phyloP scores from a whole-genome alignment of 2,797 vertebrate genomes.

The Ammospiza maritima region DNA sequence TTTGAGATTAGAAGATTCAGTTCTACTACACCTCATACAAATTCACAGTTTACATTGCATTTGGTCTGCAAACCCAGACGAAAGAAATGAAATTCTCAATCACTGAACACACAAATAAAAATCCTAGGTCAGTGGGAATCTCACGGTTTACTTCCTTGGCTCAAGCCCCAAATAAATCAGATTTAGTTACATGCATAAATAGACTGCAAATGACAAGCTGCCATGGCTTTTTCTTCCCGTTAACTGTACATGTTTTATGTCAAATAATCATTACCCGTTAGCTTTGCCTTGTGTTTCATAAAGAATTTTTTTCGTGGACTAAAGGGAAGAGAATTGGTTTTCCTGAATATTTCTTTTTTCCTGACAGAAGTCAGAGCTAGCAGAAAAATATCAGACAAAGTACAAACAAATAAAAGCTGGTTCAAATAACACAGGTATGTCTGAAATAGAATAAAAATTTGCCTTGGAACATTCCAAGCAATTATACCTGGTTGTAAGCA shows the following conservation, averaged over 20 bases:
- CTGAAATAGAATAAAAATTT: not conserved
- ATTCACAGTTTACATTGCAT: not conserved
- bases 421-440: conserved; percentile 45
- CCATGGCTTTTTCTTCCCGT: conserved; percentile 20
- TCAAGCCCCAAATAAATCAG: conserved; percentile 61
- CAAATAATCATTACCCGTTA: conserved; percentile 21
- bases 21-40: not conserved
- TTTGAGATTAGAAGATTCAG: not conserved
- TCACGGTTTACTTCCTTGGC: conserved; percentile 53
- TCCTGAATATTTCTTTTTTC: not conserved
- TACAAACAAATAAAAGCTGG: conserved; percentile 30
- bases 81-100: not conserved
- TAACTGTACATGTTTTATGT: conserved; percentile 13
- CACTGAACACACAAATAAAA: not conserved
- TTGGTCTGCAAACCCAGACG: not conserved
- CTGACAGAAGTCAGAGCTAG: not conserved
- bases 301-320: not conserved
- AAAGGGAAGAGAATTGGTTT: not conserved
- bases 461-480: conserved; percentile 14
- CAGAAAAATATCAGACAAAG: conserved; percentile 35
- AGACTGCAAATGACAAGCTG: conserved; percentile 64
- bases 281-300: not conserved
- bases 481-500: conserved; percentile 22
- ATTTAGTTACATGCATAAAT: conserved; percentile 64
- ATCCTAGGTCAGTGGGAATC: conserved; percentile 10